Conservation (phyloP, 2,113 vertebrate species). For the Cranoglanis bouderius region DNA sequence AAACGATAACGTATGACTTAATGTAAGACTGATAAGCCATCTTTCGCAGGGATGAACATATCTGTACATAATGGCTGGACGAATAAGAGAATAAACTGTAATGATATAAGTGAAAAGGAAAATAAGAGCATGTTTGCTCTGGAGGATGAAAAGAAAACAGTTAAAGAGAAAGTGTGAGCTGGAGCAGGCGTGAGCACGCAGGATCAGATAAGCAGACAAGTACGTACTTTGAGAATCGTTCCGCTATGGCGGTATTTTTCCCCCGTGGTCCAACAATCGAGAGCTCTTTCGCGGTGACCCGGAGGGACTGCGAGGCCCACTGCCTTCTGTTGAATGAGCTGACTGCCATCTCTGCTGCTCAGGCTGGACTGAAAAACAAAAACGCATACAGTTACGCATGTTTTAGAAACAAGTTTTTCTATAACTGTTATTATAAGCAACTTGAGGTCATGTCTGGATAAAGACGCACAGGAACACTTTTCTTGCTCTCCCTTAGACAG, state of each 20-base stretch:
- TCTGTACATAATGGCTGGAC: neutral
- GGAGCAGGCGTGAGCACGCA: neutral
- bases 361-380: constrained; percentile 1
- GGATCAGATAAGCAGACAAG: neutral
- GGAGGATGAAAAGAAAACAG: neutral
- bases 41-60: neutral
- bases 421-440: neutral
- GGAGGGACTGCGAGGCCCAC: constrained; percentile 87
- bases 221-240: constrained; percentile 92
- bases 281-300: constrained; percentile 89
- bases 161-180: neutral
- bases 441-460: neutral
- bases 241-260: constrained; percentile 81
- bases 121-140: neutral
- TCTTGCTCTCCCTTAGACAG: neutral
- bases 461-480: neutral
- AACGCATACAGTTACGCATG: neutral
- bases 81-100: neutral
- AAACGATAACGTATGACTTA: no score
- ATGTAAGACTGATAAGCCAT: neutral
- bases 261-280: constrained; percentile 83
- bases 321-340: constrained; percentile 83
- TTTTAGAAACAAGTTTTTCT: neutral
- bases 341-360: constrained; percentile 76
- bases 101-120: neutral